Evolutionary conservation across 2,888 invertebrate genomes (phyloP).

Genomic region (Tiphia femorata): DNA sequence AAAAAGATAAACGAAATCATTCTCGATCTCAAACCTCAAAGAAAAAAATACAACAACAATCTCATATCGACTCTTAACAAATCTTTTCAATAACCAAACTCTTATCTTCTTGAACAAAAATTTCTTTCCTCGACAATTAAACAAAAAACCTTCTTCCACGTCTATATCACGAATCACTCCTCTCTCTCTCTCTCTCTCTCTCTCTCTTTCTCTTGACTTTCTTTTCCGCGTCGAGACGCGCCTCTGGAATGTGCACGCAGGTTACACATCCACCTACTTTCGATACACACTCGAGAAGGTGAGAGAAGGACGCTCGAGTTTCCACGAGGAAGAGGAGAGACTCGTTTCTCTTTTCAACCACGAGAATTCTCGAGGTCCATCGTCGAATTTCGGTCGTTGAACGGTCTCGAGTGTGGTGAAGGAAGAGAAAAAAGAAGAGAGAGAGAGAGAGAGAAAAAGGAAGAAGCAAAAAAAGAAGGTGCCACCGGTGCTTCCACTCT

Average conservation of each 20-base stretch:
- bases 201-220: neutral
- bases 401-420: conserved; percentile 27
- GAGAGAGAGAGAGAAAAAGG: conserved; percentile 3
- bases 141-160: too few species aligned
- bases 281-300: conserved; percentile 5
- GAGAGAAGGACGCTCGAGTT: too few species aligned
- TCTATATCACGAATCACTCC: neutral
- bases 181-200: neutral
- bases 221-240: conserved; percentile 19
- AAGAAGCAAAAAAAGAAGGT: too few species aligned
- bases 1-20: too few species aligned
- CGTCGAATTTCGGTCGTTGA: conserved; percentile 45
- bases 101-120: too few species aligned
- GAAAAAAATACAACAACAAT: too few species aligned
- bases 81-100: too few species aligned
- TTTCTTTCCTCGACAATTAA: too few species aligned
- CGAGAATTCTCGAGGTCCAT: neutral
- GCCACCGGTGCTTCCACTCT: conserved; percentile 46
- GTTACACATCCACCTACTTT: conserved; percentile 31
- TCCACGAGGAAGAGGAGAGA: too few species aligned
- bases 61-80: too few species aligned
- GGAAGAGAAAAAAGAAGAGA: conserved; percentile 24
- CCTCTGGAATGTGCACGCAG: conserved; percentile 23
- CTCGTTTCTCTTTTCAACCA: too few species aligned
- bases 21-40: too few species aligned